Base-by-base conservation (phyloP, 1,140 invertebrate genomes). In the Aphaenogaster ashmeadi region DNA sequence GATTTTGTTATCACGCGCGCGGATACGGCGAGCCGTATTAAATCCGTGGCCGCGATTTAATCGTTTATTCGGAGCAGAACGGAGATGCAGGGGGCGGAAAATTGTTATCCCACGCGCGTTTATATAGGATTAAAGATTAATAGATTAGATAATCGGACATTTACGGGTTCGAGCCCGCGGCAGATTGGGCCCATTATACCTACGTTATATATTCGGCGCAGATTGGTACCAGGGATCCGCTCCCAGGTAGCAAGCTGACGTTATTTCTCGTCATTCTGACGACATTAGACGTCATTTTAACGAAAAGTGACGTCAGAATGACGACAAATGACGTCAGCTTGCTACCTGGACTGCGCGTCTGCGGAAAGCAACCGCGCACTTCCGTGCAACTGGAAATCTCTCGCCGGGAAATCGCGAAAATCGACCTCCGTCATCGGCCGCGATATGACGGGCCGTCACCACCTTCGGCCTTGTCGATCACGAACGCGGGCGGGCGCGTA, bases 381-480 rank as follows among this genome's bases (percentile, higher is more conserved):
- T 27, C 27, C 27, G 27, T 27, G 27, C 27, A 27, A 27, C 27
- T 27, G 27, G 27, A 72, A 52, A 18, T 18, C 36, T 52, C 3
- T 27, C 9, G 1, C 13, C 15, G 5, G 1, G 8, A 44, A 44
- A 44, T 54, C 7, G 7, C 1, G 15, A 41, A 18, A 67, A 33
- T 38, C 60, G 27, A 7, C n/a, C 6, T 11, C 9, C 18, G 9
- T 58, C 52, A 36, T 44, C 47, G 21, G 11, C n/a, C 13, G 1
- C 47, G 4, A 56, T 56, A 44, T 56, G 50, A 71, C 13, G 50
- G 38, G 41, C 15, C 79, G 33, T 71, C 64, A 21, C 15, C 79
- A 58, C 50, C 15, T 58, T 62, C 66, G n/a, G 36, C 38, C 79
- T 72, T 72, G 66, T 83, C 67, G 67, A 58, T 83, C 52, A 72